Base-by-base conservation (phyloP, 92 coral and sea anemone species). In the Porites divaricata region DNA sequence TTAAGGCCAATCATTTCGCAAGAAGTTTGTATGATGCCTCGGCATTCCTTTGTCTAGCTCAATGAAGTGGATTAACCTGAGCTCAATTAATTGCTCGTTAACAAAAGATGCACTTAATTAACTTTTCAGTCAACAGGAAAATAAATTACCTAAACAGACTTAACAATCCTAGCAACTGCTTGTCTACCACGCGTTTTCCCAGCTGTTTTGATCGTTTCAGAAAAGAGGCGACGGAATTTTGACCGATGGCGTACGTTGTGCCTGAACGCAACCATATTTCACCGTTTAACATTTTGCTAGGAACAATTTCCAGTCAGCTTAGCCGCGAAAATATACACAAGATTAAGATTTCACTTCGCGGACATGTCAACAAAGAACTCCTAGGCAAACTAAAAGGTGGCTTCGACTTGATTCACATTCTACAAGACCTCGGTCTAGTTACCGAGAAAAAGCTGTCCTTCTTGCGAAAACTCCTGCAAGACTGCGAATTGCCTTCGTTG, bases 281-380 rank as follows among this genome's bases (percentile, higher is more conserved):
- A 28, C 95, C 98, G n/a, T 94, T 89, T 53, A 56, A 75, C 12
- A 77, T 94, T 35, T 23, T 94, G 62, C 63, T 94, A 11, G 98
- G 94, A 4, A 86, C 98, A 1, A 90, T 94, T 67, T 92, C 98
- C 5, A 92, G 87, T 77, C 92, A 94, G 12, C 68, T 96, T 1
- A 74, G 81, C 6, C 67, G 78, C 48, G 93, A 92, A 35, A 87
- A 90, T 77, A 86, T 96, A 49, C 84, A 81, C n/a, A 91, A 70
- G 78, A 83, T 96, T 10, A 92, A 93, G 70, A 76, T 92, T n/a
- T 89, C 84, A 22, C 93, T 96, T n/a, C 90, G 89, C 62, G 99
- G 99, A 11, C 95, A 94, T 25, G 72, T 96, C 76, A 88, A 90
- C 90, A 96, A 92, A 90, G 98, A 96, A 25, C 82, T 74, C 61